Base-by-base conservation (phyloP, 2,797 vertebrate species). In the Lemur catta region DNA sequence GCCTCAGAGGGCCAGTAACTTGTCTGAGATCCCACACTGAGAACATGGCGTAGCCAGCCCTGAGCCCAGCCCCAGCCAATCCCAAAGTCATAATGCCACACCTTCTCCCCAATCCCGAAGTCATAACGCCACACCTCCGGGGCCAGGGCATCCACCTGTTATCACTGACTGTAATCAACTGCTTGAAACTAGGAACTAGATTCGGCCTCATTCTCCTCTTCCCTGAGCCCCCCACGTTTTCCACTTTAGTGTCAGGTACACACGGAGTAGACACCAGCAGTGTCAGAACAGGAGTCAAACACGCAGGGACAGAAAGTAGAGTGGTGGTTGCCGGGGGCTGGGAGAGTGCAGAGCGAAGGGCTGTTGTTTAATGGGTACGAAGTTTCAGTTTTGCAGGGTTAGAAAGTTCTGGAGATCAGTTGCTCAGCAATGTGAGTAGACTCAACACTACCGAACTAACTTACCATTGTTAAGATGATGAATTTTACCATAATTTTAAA, bases 271-370 rank as follows among this genome's bases (percentile, higher is more conserved):
- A 41, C 33, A 33, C n/a, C 13, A 11, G n/a, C 18, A 20, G 12
- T 26, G 43, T n/a, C 41, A 11, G 30, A 61, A 91, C 71, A 57
- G 22, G 28, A 48, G 52, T 71, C 26, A 65, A 38, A 30, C 17
- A 80, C 15, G 20, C 1, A n/a, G 65, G 48, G 69, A 75, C 10
- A 15, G 57, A 59, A 18, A 13, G 8, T 24, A 24, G 41, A 22
- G 22, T 10, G 1, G 12, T 12, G 30, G 35, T 26, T 18, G 5
- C 82, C 20, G 8, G 41, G 59, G 50, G 3, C 8, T 6, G 11
- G 24, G 5, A 63, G 0, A 9, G 9, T 18, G 22, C 11, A 17
- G 17, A 10, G 4, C 0, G 7, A 13, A 6, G 2, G 15, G 7
- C 7, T 43, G 11, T 35, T 35, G 2, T 57, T 57, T 17, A 35